These are phyloP conservation scores for Acrobasis suavella DNA, from an alignment of 2,888 invertebrate genomes.

Conservation along the genomic window DNA sequence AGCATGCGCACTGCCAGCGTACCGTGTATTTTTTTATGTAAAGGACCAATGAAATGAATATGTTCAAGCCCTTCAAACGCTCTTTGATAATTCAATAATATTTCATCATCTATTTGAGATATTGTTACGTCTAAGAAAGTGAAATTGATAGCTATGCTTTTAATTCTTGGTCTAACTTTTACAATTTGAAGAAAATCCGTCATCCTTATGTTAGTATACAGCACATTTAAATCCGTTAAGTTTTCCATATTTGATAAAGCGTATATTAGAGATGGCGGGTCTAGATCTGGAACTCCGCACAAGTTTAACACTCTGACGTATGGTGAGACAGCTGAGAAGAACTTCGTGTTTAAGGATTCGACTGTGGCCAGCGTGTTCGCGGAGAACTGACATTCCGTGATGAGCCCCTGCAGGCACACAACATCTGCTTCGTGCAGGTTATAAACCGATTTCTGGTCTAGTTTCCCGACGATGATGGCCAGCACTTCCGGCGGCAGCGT, in stretches of 20 bases:
- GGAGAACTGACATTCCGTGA: background rate
- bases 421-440: background rate
- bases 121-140: background rate
- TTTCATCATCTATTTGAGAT: background rate
- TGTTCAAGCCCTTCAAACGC: background rate
- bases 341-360: background rate
- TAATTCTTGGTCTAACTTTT: background rate
- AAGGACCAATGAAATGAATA: background rate
- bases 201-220: background rate
- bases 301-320: background rate
- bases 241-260: background rate
- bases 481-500: background rate
- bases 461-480: background rate
- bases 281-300: background rate
- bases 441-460: background rate
- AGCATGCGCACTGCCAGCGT: background rate
- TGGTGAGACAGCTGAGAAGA: background rate
- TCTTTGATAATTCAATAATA: background rate
- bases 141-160: background rate
- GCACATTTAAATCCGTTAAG: background rate
- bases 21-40: background rate
- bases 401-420: background rate
- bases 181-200: background rate
- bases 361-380: background rate
- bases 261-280: background rate